Evolutionary conservation across 2,113 vertebrate genomes (phyloP).

Genomic region (Serilophus lunatus): DNA sequence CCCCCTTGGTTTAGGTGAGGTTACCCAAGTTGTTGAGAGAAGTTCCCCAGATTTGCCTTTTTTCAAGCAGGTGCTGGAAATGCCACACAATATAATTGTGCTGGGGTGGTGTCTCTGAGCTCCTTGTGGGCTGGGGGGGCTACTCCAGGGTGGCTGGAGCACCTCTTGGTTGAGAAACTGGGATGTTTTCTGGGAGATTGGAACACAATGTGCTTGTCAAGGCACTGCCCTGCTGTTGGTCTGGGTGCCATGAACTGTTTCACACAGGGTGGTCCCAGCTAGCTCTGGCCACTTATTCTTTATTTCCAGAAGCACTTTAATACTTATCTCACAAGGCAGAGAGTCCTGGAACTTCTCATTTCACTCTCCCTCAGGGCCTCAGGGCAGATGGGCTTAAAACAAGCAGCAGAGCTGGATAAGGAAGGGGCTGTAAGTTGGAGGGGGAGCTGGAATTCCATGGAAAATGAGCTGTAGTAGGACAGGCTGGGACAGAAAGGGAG

Average conservation of each 20-base stretch:
- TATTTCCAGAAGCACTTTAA: background rate
- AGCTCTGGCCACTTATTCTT: background rate
- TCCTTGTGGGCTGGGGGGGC: background rate
- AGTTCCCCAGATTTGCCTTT: background rate
- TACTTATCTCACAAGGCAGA: background rate
- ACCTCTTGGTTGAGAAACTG: no score
- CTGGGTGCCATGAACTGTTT: background rate
- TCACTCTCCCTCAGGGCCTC: background rate
- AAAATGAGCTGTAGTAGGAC: background rate
- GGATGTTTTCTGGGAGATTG: background rate
- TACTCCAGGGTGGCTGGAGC: background rate
- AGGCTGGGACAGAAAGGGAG: background rate
- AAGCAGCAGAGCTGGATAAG: background rate
- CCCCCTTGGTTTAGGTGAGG: fast-evolving
- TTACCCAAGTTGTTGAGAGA: background rate
- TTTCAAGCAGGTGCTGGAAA: background rate
- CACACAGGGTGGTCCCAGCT: background rate
- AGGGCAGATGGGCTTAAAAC: background rate
- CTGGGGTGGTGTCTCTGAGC: background rate
- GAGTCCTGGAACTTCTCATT: background rate
- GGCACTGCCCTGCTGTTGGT: background rate
- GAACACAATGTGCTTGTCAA: background rate
- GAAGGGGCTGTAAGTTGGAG: background rate
- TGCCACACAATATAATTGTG: background rate
- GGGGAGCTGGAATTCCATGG: background rate